Evolutionary conservation across 2,888 invertebrate species (phyloP), one percentile per base, ranked within the genome.

Genomic region (Trichogramma dendrolimi): DNA sequence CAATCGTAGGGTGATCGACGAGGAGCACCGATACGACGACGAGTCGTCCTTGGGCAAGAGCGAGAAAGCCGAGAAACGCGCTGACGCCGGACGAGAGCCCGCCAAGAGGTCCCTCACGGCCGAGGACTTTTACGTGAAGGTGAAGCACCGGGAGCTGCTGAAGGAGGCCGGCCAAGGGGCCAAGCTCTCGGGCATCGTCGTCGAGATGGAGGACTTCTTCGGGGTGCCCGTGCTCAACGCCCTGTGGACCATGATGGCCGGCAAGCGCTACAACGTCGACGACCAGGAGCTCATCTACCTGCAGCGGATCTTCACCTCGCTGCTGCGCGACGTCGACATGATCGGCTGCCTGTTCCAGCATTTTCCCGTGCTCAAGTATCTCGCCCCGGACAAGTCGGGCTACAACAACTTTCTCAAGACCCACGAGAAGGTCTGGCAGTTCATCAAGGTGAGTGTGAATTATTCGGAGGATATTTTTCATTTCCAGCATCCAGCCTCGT

Each of bases 221-320:
- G 88, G 87, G 38, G 87, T 91, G 0, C 87, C 90, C 65, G 86
- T 91, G 38, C 79, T 93, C 6, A 93, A 93, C 70, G 89, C 90
- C 0, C 76, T 92, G 0, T 93, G 92, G 92, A 85, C 85, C 55
- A 90, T 93, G 90, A 84, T 92, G 84, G 89, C 92, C 5, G 89
- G 91, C 2, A 85, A 75, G 71, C 76, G 79, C 55, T 91, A 90
- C 71, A 84, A 85, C 56, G 84, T 86, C 0, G 87, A 86, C 43
- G 90, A 92, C 68, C 81, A 85, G 42, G 86, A 89, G 70, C 82
- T 92, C 75, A 83, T 83, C 65, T 80, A 85, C 14, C 80, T 92
- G 0, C 87, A 91, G 77, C 81, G 79, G 40, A 83, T 91, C 65
- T 80, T 92, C 51, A 86, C 86, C 39, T 87, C 89, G 67, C 80